These are phyloP conservation scores for cattle (Bos taurus) DNA, from an alignment of 2,113 vertebrate species.

Conservation along the genomic window ARS-UCD2.0 NC_037347.1:42347001-42347500, in stretches of 20 bases:
- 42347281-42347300: not conserved
- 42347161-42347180: not conserved
- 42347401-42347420: slow-evolving; percentile 32
- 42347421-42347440: slow-evolving; percentile 50
- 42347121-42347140: not conserved
- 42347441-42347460: slow-evolving; percentile 27
- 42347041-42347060: not conserved
- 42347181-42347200: not conserved
- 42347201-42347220: not conserved
- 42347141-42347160: not conserved
- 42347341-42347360: slow-evolving; percentile 23
- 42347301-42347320: not conserved
- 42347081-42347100: slow-evolving; percentile 3
- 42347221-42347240: not conserved
- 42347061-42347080: not conserved
- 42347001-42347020: not conserved
- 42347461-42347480: not conserved
- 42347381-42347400: slow-evolving; percentile 49
- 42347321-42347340: not conserved
- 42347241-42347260: not conserved
- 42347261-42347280: slow-evolving; percentile 12
- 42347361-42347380: slow-evolving; percentile 37
- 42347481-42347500: slow-evolving; percentile 34
- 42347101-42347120: not conserved
- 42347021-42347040: not conserved